A percentile compares a stretch with the other conserved stretches of the same genome.
Conservation (phyloP, 2,113 vertebrate species). For the Silurus glanis region DNA sequence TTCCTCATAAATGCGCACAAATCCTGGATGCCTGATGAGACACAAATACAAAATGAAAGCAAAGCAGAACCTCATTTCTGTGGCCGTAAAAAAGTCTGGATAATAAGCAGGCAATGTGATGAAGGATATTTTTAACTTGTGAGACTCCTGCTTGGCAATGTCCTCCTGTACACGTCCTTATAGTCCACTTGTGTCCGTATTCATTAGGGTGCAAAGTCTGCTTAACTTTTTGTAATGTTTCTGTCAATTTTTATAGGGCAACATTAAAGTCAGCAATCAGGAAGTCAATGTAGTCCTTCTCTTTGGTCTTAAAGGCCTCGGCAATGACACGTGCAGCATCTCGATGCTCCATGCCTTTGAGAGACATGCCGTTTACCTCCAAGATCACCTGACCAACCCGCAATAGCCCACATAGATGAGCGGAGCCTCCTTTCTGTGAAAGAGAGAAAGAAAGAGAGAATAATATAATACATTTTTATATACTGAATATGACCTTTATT, state of each 20-base stretch:
- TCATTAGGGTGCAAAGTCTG: slow-evolving; percentile 40
- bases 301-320: slow-evolving; percentile 91
- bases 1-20: slow-evolving; percentile 11
- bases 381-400: slow-evolving; percentile 91
- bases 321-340: slow-evolving; percentile 87
- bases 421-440: slow-evolving; percentile 84
- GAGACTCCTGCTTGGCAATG: slow-evolving; percentile 18
- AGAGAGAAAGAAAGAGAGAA: slow-evolving; percentile 28
- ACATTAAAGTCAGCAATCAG: slow-evolving; percentile 85
- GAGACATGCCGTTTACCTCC: slow-evolving; percentile 84
- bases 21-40: background rate
- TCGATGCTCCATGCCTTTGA: slow-evolving; percentile 84
- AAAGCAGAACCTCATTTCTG: slow-evolving; percentile 15
- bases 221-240: background rate
- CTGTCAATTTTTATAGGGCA: slow-evolving; percentile 70
- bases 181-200: background rate
- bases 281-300: slow-evolving; percentile 86
- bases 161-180: slow-evolving; percentile 3
- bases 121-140: slow-evolving; percentile 8
- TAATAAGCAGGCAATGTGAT: slow-evolving; percentile 1
- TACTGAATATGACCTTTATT: background rate
- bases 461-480: background rate
- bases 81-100: background rate
- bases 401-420: slow-evolving; percentile 85
- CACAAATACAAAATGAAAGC: slow-evolving; percentile 15